Base-by-base conservation (phyloP, 2,113 vertebrate species). In the Cyphomyrus discorhynchus region DNA sequence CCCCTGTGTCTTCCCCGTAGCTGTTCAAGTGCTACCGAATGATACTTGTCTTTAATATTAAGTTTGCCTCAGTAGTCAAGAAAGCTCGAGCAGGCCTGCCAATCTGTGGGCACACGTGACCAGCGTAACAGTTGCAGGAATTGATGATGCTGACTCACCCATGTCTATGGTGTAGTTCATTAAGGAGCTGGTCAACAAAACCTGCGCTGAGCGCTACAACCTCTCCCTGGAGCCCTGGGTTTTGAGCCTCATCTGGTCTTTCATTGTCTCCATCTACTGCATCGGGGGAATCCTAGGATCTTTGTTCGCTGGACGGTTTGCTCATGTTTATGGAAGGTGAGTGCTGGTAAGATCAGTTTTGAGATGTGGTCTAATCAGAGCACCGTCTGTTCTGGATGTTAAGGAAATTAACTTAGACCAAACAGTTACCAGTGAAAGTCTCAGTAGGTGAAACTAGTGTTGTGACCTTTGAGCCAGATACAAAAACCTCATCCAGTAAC, bases 191-290 rank as follows among this genome's bases (percentile, higher is more conserved):
- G 92, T 96, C 91, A 96, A 95, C 92, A 49, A 66, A 74, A 95
- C 95, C 0, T 95, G 95, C 62, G 46, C 89, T 58, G 49, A 93
- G 24, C 94, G 95, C 52, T 96, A 96, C n/a, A 86, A 70, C 0
- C 21, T 91, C 10, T 31, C 88, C 19, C 56, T 95, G 89, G 92
- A 94, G 42, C 45, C 89, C 9, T 94, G 94, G 93, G 90, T 95
- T 89, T 13, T 96, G 45, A 93, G 92, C 15, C 92, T 96, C 58
- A 94, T 96, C 92, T 96, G 95, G 95, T 96, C 95, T 89, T 95
- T 96, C 93, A 94, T 92, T 1, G 90, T 96, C 19, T 96, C 95
- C 17, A 90, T 95, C 80, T 96, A 92, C 91, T 93, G 92, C 91
- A 89, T 96, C 0, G 95, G 96, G 11, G 96, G 95, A 0, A 90